Percentiles rank a stretch among this genome's conserved stretches.
phyloP scores from a whole-genome alignment of 2,888 invertebrate species.

The Platerodrilus igneus region DNA sequence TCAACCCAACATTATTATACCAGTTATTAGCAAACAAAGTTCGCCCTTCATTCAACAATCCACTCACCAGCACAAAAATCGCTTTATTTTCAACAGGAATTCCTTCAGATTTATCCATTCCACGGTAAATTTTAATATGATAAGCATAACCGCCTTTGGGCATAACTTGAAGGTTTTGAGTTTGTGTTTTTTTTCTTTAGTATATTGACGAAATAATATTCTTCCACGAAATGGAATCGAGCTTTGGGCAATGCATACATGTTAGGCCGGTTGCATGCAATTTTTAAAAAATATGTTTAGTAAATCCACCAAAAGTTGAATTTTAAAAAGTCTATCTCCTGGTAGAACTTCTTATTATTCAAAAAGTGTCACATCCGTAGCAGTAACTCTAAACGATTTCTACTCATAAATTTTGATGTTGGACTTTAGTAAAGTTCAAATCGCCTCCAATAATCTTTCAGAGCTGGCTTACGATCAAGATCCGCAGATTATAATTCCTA shows the following conservation, averaged over 20 bases:
- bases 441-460: not conserved
- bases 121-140: constrained; percentile 1
- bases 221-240: not conserved
- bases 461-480: not conserved
- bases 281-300: not conserved
- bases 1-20: constrained; percentile 37
- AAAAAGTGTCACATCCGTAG: not conserved
- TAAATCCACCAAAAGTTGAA: constrained; percentile 3
- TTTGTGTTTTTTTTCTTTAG: not conserved
- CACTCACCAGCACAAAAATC: too few relatives aligned
- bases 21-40: constrained; percentile 35
- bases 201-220: not conserved
- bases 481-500: too few relatives aligned
- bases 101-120: not conserved
- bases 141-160: not conserved
- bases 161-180: constrained; percentile 5
- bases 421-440: not conserved
- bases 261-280: not conserved
- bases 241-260: not conserved
- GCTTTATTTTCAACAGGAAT: constrained; percentile 19
- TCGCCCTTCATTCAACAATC: too few relatives aligned
- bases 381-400: constrained; percentile 5
- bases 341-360: not conserved
- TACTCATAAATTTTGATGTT: not conserved
- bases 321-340: constrained; percentile 2